Evolutionary conservation across 2,797 vertebrate genomes (phyloP), one percentile per base, ranked within the genome.

Genomic region (Pelochelys cantorii): DNA sequence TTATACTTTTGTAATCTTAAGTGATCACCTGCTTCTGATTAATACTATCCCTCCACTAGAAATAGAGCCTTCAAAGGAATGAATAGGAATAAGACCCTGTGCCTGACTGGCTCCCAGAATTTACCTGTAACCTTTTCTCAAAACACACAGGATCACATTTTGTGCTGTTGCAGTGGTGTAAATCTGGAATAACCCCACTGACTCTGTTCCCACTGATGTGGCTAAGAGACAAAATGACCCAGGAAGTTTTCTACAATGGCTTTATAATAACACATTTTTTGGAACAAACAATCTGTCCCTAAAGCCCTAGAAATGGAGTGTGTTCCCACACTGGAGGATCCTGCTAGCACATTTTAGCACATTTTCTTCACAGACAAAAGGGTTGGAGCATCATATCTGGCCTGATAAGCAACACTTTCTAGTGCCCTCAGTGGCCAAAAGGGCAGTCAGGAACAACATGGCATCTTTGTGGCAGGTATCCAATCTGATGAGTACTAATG

Each of bases 141-240:
- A 87, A 86, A 57, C 82, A 52, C 6, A 29, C 0, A 0, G 53
- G 79, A 42, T 78, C 81, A 83, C 80, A 65, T 81, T 91, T 71
- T 53, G 74, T 57, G 85, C 54, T 82, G 81, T 34, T 60, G 80
- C 71, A 68, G 34, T 81, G 55, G 29, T 0, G 0, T 52, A 84
- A 77, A 71, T 22, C 62, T 77, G 54, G 34, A 65, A 23, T 56
- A 0, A 0, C 0, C 0, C 62, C 31, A 0, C 59, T 60, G 81
- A 11, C 77, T 92, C 82, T 77, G 48, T 68, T 87, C 81, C 88
- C 93, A 13, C 1, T 60, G 68, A 85, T 92, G 52, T 48, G 81
- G 71, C 91, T 77, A 5, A 80, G 42, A 85, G 29, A 17, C 11
- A 11, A 62, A 59, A 25, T 60, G n/a, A 29, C 59, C 68, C 12